Conservation (phyloP, 2,888 invertebrate species). For the Eremobia ochroleuca region DNA sequence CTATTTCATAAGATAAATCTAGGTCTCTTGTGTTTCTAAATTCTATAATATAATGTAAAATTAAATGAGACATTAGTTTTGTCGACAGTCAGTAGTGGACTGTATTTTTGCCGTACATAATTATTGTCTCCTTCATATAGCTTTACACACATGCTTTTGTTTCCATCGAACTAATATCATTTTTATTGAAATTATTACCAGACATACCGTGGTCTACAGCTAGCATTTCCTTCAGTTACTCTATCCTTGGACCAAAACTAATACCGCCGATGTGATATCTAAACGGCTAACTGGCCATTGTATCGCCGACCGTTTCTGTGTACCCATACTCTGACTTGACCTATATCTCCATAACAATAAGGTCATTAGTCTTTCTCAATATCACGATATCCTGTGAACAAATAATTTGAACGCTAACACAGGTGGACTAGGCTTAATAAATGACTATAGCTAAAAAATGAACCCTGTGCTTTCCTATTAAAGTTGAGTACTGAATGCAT, state of each 20-base stretch:
- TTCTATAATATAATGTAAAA: background rate
- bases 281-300: slow-evolving; percentile 56
- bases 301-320: slow-evolving; percentile 45
- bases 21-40: background rate
- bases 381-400: slow-evolving; percentile 61
- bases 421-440: slow-evolving; percentile 27
- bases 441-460: background rate
- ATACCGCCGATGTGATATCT: slow-evolving; percentile 48
- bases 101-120: background rate
- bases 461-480: background rate
- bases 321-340: slow-evolving; percentile 39
- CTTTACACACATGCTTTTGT: background rate
- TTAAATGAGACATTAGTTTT: background rate
- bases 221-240: slow-evolving; percentile 27
- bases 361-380: slow-evolving; percentile 66
- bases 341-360: slow-evolving; percentile 67
- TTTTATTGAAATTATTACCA: background rate
- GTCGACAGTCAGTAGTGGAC: background rate
- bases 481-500: background rate
- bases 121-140: background rate
- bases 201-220: background rate
- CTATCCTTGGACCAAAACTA: slow-evolving; percentile 43
- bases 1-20: background rate
- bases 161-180: background rate
- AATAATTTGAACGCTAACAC: slow-evolving; percentile 45